Percentiles rank a stretch among this genome's conserved stretches.
These are phyloP conservation scores for Enteromius argenteus DNA, from an alignment of 2,797 vertebrate genomes.

Conservation along the genomic window DNA sequence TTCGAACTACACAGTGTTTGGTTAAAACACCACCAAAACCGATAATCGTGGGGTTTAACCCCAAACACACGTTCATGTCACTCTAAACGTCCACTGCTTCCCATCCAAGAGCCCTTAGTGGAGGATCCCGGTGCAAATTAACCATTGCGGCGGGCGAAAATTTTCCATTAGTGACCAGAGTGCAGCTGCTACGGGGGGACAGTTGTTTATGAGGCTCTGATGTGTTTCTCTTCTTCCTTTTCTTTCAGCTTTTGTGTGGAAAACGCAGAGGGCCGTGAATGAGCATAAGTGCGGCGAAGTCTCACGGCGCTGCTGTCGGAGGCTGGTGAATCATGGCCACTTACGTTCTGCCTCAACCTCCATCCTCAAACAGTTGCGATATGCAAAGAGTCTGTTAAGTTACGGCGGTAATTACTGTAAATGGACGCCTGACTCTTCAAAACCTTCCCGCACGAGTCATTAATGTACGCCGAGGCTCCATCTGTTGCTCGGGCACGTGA, in stretches of 20 bases:
- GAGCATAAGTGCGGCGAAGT: constrained; percentile 38
- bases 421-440: constrained; percentile 49
- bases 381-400: constrained; percentile 53
- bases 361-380: constrained; percentile 42
- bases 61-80: constrained; percentile 40
- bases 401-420: constrained; percentile 45
- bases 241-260: constrained; percentile 38
- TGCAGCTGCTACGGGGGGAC: constrained; percentile 11
- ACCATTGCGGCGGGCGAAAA: constrained; percentile 9
- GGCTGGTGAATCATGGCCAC: constrained; percentile 53
- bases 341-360: constrained; percentile 48
- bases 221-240: constrained; percentile 37
- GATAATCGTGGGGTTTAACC: constrained; percentile 39
- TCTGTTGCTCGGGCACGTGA: constrained; percentile 30
- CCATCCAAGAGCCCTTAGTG: background rate
- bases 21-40: constrained; percentile 23
- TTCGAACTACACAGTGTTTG: constrained; percentile 30
- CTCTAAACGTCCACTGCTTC: constrained; percentile 38
- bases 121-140: constrained; percentile 12
- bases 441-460: constrained; percentile 39
- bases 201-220: constrained; percentile 19
- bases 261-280: constrained; percentile 32
- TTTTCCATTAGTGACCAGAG: constrained; percentile 44
- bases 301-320: constrained; percentile 30
- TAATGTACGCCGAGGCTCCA: constrained; percentile 24